Evolutionary conservation across 2,113 vertebrate species (phyloP).

Genomic region (Coryphaenoides rupestris): DNA sequence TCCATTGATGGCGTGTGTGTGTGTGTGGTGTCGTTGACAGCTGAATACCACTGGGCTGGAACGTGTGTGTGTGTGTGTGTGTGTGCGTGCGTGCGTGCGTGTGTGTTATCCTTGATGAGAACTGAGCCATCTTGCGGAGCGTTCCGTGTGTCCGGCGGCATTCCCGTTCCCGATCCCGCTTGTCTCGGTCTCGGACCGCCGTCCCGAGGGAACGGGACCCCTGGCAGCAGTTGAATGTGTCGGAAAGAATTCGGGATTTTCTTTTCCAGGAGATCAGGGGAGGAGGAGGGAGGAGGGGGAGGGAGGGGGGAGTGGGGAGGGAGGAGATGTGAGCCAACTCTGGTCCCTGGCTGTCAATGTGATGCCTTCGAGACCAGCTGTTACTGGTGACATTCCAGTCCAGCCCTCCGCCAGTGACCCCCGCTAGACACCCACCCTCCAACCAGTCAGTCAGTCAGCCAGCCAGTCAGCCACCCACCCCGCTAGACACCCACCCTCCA

Average conservation of each 20-base stretch:
- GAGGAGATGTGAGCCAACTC: constrained; percentile 54
- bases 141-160: background rate
- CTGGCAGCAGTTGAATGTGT: constrained; percentile 57
- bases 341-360: constrained; percentile 67
- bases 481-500: background rate
- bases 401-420: constrained; percentile 29
- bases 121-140: background rate
- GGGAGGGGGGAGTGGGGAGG: constrained; percentile 33
- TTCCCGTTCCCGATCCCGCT: no score
- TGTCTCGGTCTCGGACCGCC: background rate
- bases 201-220: constrained; percentile 1
- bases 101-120: background rate
- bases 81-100: background rate
- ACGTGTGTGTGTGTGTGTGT: no score
- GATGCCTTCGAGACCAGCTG: constrained; percentile 65
- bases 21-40: background rate
- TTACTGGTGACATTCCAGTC: constrained; percentile 58
- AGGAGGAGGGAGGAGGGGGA: constrained; percentile 43
- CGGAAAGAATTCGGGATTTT: constrained; percentile 40
- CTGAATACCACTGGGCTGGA: background rate
- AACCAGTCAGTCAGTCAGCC: background rate
- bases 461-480: no score
- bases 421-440: constrained; percentile 15
- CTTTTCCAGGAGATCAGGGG: constrained; percentile 48
- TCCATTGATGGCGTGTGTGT: no score